These are phyloP conservation scores for Eospalax fontanierii DNA, from an alignment of 2,797 vertebrate genomes.

Conservation along the genomic window DNA sequence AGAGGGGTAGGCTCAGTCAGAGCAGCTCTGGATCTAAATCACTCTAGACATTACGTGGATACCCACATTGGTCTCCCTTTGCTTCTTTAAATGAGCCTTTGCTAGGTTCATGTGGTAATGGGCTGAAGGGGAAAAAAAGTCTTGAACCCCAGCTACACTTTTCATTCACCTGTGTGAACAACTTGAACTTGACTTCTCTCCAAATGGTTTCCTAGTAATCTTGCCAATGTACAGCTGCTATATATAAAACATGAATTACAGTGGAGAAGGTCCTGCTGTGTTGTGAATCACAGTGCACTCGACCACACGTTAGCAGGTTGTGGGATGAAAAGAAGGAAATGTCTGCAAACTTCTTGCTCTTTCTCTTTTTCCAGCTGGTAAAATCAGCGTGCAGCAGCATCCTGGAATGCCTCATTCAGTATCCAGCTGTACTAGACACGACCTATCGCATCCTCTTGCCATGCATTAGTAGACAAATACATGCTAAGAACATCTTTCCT, in stretches of 20 bases:
- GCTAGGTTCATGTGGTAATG: not conserved
- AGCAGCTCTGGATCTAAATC: not conserved
- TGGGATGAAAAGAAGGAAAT: conserved; percentile 66
- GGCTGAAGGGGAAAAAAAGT: not conserved
- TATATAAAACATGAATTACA: conserved; percentile 14
- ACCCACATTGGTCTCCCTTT: not conserved
- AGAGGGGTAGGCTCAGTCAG: not conserved
- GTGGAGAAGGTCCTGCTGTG: conserved; percentile 62
- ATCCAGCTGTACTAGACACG: not conserved
- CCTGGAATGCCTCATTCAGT: conserved; percentile 36
- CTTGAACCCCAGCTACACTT: conserved; percentile 41
- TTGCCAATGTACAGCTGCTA: conserved; percentile 40
- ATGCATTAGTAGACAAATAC: not conserved
- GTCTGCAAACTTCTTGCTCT: conserved; percentile 55
- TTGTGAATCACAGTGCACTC: conserved; percentile 45
- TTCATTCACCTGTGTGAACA: conserved; percentile 50
- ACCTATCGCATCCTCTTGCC: not conserved
- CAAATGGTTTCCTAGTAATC: conserved; percentile 33
- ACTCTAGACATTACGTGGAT: not conserved
- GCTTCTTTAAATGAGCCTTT: conserved; percentile 45
- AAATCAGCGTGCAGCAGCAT: not conserved
- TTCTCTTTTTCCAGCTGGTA: conserved; percentile 25
- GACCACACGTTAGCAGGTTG: conserved; percentile 64
- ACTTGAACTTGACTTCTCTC: conserved; percentile 59
- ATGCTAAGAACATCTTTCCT: conserved; percentile 49